These are phyloP conservation scores for Campylorhamphus procurvoides DNA, from an alignment of 2,113 vertebrate genomes.

Conservation along the genomic window DNA sequence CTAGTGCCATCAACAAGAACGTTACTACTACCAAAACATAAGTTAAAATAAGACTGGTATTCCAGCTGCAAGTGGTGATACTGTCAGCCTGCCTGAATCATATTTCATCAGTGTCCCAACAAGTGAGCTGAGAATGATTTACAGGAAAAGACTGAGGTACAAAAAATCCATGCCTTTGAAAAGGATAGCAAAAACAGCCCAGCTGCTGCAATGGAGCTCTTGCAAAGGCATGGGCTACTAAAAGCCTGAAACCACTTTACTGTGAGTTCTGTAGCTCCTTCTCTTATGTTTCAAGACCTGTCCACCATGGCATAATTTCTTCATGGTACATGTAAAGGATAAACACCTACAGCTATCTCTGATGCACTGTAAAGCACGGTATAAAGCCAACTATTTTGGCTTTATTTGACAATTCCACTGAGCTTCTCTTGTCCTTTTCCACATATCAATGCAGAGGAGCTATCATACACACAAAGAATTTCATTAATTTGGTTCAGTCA, in stretches of 20 bases:
- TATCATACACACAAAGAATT: background rate
- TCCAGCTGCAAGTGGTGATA: background rate
- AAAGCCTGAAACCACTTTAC: background rate
- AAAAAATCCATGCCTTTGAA: background rate
- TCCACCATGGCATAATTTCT: background rate
- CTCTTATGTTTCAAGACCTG: background rate
- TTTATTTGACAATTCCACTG: background rate
- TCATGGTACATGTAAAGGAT: background rate
- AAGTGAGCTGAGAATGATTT: background rate
- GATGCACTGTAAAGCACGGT: background rate
- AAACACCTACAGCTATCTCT: background rate
- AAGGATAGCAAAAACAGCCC: background rate
- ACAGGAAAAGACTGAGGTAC: background rate
- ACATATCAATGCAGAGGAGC: background rate
- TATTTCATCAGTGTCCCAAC: background rate
- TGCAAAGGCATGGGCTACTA: background rate
- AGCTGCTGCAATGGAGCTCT: background rate
- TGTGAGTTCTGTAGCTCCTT: background rate
- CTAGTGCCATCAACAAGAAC: background rate
- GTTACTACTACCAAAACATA: background rate
- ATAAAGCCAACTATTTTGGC: background rate
- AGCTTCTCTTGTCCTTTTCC: background rate
- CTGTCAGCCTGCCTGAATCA: background rate
- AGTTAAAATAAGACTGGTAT: background rate
- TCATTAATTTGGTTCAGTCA: background rate